Evolutionary conservation across 2,797 vertebrate genomes (phyloP).

Genomic region (Thalassophryne amazonica): DNA sequence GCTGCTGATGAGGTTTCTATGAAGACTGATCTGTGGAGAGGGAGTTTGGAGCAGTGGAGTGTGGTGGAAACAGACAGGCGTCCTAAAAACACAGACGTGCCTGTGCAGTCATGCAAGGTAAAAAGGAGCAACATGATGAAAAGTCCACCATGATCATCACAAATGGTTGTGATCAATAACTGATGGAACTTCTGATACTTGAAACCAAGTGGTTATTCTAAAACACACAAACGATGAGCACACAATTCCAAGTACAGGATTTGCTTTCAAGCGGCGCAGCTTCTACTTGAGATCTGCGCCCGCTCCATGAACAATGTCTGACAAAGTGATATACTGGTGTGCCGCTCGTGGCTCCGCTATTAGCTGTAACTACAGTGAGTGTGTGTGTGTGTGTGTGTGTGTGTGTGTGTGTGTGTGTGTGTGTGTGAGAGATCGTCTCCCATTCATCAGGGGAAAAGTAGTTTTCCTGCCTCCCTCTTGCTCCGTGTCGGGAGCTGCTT

Average conservation of each 20-base stretch:
- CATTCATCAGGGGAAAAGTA: constrained; percentile 58
- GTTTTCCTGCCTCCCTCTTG: constrained; percentile 60
- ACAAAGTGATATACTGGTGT: constrained; percentile 42
- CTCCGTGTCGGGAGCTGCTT: constrained; percentile 56
- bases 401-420: constrained; percentile 9
- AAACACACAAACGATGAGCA: constrained; percentile 30
- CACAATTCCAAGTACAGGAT: constrained; percentile 10
- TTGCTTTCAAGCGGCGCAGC: constrained; percentile 6
- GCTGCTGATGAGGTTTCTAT: constrained; percentile 43
- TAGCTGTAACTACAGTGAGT: constrained; percentile 52
- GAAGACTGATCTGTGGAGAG: constrained; percentile 36
- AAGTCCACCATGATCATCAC: too few species aligned
- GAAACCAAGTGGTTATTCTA: constrained; percentile 12
- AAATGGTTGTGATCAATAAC: constrained; percentile 42
- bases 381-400: constrained; percentile 7
- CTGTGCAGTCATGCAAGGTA: not conserved
- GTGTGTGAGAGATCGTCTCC: constrained; percentile 30
- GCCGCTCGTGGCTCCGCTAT: constrained; percentile 34
- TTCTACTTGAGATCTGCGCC: constrained; percentile 11
- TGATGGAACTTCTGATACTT: constrained; percentile 18
- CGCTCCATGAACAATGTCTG: constrained; percentile 23
- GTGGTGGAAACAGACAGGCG: not conserved
- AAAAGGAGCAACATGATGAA: not conserved
- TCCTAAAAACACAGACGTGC: not conserved
- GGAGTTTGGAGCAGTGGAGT: constrained; percentile 6